Percentiles rank a stretch among this genome's conserved stretches.
phyloP scores from a whole-genome alignment of 2,888 invertebrate genomes.

The Heteropelma amictum region DNA sequence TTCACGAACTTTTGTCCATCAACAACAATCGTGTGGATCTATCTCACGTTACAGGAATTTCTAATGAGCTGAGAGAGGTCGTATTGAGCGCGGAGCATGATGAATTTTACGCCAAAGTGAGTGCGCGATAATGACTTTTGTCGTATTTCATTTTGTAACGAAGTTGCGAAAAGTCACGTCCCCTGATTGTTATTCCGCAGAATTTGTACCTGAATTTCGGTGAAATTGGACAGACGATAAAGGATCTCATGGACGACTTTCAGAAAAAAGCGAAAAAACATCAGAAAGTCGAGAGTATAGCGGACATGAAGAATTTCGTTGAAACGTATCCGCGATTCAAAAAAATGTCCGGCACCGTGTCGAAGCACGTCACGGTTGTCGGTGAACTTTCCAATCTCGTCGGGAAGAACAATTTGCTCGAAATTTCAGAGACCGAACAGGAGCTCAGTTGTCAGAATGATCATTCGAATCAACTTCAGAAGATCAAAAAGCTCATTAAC shows the following conservation, averaged over 20 bases:
- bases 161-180: neutral
- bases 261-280: constrained; percentile 97
- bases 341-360: constrained; percentile 96
- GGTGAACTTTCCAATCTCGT: constrained; percentile 95
- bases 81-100: constrained; percentile 97
- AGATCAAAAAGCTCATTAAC: constrained; percentile 88
- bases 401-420: constrained; percentile 87
- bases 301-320: constrained; percentile 99
- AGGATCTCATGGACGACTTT: constrained; percentile 98
- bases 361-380: constrained; percentile 98
- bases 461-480: constrained; percentile 84
- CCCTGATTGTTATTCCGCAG: constrained; percentile 76
- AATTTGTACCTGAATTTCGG: constrained; percentile 98
- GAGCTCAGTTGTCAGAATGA: constrained; percentile 93
- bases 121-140: constrained; percentile 49
- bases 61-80: constrained; percentile 94
- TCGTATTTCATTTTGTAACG: neutral
- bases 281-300: constrained; percentile 97
- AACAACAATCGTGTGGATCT: constrained; percentile 89
- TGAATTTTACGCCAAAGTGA: constrained; percentile 95
- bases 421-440: constrained; percentile 96
- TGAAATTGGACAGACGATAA: constrained; percentile 98
- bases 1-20: constrained; percentile 96
- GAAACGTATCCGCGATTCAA: constrained; percentile 99
- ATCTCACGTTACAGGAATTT: constrained; percentile 89